Evolutionary conservation across 2,797 vertebrate genomes (phyloP).

Genomic region (Champsocephalus esox): DNA sequence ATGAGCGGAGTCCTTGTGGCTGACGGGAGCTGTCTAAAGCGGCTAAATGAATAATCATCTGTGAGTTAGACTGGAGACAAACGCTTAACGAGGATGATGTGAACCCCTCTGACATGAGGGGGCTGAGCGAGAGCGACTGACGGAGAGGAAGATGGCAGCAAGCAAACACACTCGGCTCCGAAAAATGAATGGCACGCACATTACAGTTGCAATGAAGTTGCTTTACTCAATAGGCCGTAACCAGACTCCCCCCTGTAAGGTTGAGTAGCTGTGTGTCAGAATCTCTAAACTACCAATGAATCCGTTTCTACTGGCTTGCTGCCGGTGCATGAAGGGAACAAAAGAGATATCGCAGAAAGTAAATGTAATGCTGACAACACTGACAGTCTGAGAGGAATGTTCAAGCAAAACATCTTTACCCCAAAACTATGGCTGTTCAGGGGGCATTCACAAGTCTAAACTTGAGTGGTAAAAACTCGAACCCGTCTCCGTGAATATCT

Average conservation of each 20-base stretch:
- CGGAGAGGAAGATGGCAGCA: slow-evolving; percentile 57
- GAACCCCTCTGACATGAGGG: slow-evolving; percentile 78
- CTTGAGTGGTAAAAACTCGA: slow-evolving; percentile 34
- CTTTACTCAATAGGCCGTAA: slow-evolving; percentile 70
- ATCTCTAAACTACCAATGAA: slow-evolving; percentile 71
- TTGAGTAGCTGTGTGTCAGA: slow-evolving; percentile 73
- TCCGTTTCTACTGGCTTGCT: slow-evolving; percentile 61
- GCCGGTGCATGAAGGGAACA: slow-evolving; percentile 66
- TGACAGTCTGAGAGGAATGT: slow-evolving; percentile 64
- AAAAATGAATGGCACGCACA: slow-evolving; percentile 66
- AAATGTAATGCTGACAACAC: slow-evolving; percentile 59
- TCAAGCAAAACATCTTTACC: slow-evolving; percentile 54
- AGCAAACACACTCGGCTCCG: slow-evolving; percentile 54
- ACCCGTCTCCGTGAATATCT: slow-evolving; percentile 41
- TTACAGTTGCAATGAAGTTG: slow-evolving; percentile 68
- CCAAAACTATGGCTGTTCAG: slow-evolving; percentile 41
- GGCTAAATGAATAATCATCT: slow-evolving; percentile 99
- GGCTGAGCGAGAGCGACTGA: slow-evolving; percentile 61
- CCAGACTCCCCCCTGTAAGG: slow-evolving; percentile 61
- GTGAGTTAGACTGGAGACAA: slow-evolving; percentile 94
- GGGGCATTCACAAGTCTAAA: slow-evolving; percentile 32
- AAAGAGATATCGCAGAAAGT: slow-evolving; percentile 62
- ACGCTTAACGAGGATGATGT: slow-evolving; percentile 93
- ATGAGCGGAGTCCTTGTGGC: slow-evolving; percentile 76
- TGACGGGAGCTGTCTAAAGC: slow-evolving; percentile 80